Base-by-base conservation (phyloP, 1,140 invertebrate species). In the Fopius arisanus region DNA sequence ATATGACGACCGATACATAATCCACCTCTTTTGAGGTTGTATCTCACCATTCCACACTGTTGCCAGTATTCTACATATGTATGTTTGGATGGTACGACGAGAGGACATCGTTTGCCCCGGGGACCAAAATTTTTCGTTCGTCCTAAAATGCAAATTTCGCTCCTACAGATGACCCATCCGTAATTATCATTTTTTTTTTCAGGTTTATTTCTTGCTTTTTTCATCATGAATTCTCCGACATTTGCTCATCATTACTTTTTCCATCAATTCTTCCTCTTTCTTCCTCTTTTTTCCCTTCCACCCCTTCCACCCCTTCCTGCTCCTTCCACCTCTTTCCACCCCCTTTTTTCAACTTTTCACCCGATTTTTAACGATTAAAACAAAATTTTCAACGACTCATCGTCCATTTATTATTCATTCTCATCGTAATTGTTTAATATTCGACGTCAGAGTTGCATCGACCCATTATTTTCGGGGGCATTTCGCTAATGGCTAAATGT, bases 91-190 rank as follows among this genome's bases (percentile, higher is more conserved):
- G 70, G 21, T 16, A 16, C 54, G 10, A 59, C 14, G 70, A 72
- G 59, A 41, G 59, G 54, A 72, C 59, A 41, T 7, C 26, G 21
- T 21, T 66, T 62, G 62, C 54, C 59, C 33, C 14, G 5, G 2
- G 37, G 70, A n/a, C 29, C 14, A 3, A 16, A 65, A 12, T 33
- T 65, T 65, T 72, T 65, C 59, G 21, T 26, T 37, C 31, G 59
- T 72, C 40, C 70, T 72, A 31, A 72, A 72, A 72, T 72, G 63
- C 37, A 48, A 72, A 72, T 72, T 72, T 65, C 54, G 54, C 54
- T 59, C 4, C 54, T 2, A 21, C 21, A 28, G 54, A 65, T 65
- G 29, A 65, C 29, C 26, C 62, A 65, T 65, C 23, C 29, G 62
- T 31, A 65, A 65, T 65, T 10, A 65, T 65, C 26, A 59, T 59